Base-by-base conservation (phyloP, 2,888 invertebrate genomes). In the Lepas anatifera region DNA sequence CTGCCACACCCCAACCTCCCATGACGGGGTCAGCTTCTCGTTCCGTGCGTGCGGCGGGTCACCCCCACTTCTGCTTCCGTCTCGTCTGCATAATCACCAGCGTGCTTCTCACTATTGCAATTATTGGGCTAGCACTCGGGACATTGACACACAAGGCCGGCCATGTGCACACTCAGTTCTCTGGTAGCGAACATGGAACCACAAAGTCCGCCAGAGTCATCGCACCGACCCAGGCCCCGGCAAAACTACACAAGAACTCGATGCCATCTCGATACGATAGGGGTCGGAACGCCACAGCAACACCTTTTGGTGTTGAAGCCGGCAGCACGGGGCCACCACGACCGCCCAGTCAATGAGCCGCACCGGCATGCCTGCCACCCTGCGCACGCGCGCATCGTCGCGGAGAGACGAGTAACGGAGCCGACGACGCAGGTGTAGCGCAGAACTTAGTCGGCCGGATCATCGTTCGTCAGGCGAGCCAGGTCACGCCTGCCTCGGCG, bases 401-500 rank as follows among this genome's bases (percentile, higher is more conserved):
- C 41, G 43, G 69, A 39, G 35, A 50, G 63, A 69, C 46, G 22
- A 25, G 69, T 41, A 63, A 69, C 66, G 66, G 69, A 69, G 69
- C 64, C 37, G 37, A 35, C 64, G 50, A 22, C 64, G 50, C 52
- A 25, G 4, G 25, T 6, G 16, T 2, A 29, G 16, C 29, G 52
- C 52, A 3, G 52, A 13, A 7, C 7, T 16, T 29, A 13, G 50
- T 27, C 27, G 27, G 1, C 27, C 25, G 16, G 29, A 58, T 58
- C 52, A 69, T 52, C 50, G 50, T 39, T 66, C 43, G 37, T 6
- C 48, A 2, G 39, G n/a, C n/a, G n/a, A n/a, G n/a, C n/a, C n/a
- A n/a, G n/a, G n/a, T n/a, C n/a, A n/a, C n/a, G n/a, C n/a, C n/a
- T n/a, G n/a, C n/a, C n/a, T n/a, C n/a, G n/a, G n/a, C n/a, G n/a